These are phyloP conservation scores for Hestina assimilis DNA, from an alignment of 1,140 invertebrate genomes.

Conservation along the genomic window DNA sequence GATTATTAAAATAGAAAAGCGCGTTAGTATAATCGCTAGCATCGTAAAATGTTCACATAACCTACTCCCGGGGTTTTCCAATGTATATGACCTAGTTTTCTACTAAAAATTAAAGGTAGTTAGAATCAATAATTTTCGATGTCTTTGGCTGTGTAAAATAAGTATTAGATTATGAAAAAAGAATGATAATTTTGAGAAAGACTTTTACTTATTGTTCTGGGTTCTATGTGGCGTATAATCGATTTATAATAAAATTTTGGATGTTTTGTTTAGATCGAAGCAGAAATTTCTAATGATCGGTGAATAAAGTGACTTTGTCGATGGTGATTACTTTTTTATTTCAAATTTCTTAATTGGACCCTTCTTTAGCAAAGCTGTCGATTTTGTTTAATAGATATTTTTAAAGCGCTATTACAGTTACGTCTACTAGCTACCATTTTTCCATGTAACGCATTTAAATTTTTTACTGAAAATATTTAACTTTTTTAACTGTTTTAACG, in stretches of 20 bases:
- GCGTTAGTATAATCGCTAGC: constrained; percentile 59
- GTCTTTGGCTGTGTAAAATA: constrained; percentile 77
- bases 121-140: constrained; percentile 71
- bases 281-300: constrained; percentile 65
- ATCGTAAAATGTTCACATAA: constrained; percentile 79
- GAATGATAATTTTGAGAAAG: constrained; percentile 54
- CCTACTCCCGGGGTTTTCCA: constrained; percentile 57
- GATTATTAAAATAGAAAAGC: constrained; percentile 29
- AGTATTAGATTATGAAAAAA: constrained; percentile 49
- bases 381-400: constrained; percentile 8
- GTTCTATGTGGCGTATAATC: constrained; percentile 57
- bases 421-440: constrained; percentile 64
- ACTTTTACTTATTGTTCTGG: constrained; percentile 57
- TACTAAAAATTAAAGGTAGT: constrained; percentile 59
- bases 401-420: constrained; percentile 11
- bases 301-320: constrained; percentile 73
- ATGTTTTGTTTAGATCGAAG: constrained; percentile 74
- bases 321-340: constrained; percentile 56
- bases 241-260: constrained; percentile 57
- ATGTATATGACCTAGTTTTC: constrained; percentile 61
- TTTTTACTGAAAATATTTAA: background rate
- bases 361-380: constrained; percentile 63
- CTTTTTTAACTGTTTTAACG: too few species aligned
- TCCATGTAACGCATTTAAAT: constrained; percentile 49
- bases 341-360: constrained; percentile 23